phyloP scores from a whole-genome alignment of 2,888 invertebrate genomes.

The Lacanobia oleracea region DNA sequence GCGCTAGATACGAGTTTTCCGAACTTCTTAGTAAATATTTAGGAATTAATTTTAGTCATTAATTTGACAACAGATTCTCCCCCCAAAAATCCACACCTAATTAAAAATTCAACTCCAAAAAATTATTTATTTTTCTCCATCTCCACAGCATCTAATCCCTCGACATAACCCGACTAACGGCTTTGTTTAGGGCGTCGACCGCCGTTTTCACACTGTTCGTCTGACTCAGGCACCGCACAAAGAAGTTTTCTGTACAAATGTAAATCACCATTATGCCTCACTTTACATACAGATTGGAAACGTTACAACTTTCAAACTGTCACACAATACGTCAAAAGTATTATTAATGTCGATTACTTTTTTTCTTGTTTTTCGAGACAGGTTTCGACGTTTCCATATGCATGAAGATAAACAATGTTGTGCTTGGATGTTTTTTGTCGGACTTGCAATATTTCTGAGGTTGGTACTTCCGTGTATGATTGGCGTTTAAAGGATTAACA shows the following conservation, averaged over 20 bases:
- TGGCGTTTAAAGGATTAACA: slow-evolving; percentile 39
- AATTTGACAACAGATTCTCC: neutral
- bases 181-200: slow-evolving; percentile 83
- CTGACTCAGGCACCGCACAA: slow-evolving; percentile 82
- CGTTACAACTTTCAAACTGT: slow-evolving; percentile 70
- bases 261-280: slow-evolving; percentile 84
- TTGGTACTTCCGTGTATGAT: slow-evolving; percentile 50
- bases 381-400: slow-evolving; percentile 39
- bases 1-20: too few species aligned
- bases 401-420: slow-evolving; percentile 47
- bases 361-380: slow-evolving; percentile 60
- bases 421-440: slow-evolving; percentile 36
- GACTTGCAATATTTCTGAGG: slow-evolving; percentile 44
- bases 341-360: slow-evolving; percentile 67
- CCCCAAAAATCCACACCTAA: neutral
- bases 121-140: too few species aligned
- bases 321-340: slow-evolving; percentile 62
- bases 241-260: slow-evolving; percentile 84
- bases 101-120: neutral
- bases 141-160: slow-evolving; percentile 66
- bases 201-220: slow-evolving; percentile 80
- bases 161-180: slow-evolving; percentile 66
- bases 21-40: neutral
- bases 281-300: slow-evolving; percentile 86
- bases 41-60: neutral